These are phyloP conservation scores for Drosophila insularis DNA, from an alignment of 1,140 invertebrate species.

Conservation along the genomic window DNA sequence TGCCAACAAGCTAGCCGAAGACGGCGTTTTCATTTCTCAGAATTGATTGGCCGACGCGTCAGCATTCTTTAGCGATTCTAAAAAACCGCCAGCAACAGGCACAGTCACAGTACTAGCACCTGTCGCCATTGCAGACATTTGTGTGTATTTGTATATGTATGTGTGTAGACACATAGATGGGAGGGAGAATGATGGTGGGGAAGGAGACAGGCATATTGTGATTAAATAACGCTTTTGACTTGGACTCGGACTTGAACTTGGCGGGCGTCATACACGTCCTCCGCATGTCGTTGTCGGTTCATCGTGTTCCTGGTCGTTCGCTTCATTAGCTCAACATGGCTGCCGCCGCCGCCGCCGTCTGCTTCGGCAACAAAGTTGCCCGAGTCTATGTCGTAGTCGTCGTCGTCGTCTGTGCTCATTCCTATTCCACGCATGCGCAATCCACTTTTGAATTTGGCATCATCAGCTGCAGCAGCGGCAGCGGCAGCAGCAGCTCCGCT, in stretches of 20 bases:
- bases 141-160: slow-evolving; percentile 22
- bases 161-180: not conserved
- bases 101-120: slow-evolving; percentile 37
- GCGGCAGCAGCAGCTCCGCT: slow-evolving; percentile 42
- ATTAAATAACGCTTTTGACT: slow-evolving; percentile 75
- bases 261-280: slow-evolving; percentile 46
- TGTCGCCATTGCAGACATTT: slow-evolving; percentile 27
- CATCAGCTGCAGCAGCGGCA: slow-evolving; percentile 60
- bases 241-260: slow-evolving; percentile 43
- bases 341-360: not conserved
- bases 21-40: slow-evolving; percentile 78
- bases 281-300: not conserved
- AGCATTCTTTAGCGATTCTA: slow-evolving; percentile 52
- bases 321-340: slow-evolving; percentile 70
- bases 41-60: slow-evolving; percentile 77
- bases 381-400: slow-evolving; percentile 10
- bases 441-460: slow-evolving; percentile 77
- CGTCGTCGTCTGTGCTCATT: slow-evolving; percentile 52
- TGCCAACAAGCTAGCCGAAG: slow-evolving; percentile 67
- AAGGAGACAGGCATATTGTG: slow-evolving; percentile 49
- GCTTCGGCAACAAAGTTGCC: slow-evolving; percentile 46
- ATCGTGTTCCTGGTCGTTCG: slow-evolving; percentile 39
- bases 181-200: not conserved
- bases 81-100: slow-evolving; percentile 22
- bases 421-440: slow-evolving; percentile 72